Evolutionary conservation across 2,113 vertebrate genomes (phyloP).

Genomic region (Psittacula cyanocephala): DNA sequence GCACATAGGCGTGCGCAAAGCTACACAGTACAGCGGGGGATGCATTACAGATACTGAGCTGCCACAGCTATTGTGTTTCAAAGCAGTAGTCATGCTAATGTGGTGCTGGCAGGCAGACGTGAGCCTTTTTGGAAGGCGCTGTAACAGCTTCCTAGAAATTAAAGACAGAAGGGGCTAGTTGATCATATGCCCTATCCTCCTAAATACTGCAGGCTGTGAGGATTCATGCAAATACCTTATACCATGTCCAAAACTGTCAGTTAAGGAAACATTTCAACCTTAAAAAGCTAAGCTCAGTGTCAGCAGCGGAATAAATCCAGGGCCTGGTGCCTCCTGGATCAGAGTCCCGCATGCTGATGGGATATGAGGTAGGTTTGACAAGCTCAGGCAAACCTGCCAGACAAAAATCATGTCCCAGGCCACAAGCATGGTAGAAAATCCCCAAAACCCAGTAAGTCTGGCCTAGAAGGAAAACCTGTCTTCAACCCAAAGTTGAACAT

Average conservation of each 20-base stretch:
- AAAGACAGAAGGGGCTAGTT: conserved; percentile 17
- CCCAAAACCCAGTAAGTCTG: not conserved
- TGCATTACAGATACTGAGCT: not conserved
- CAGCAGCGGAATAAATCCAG: not conserved
- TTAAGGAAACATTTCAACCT: not conserved
- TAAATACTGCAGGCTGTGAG: not conserved
- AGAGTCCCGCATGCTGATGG: not conserved
- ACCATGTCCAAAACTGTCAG: not conserved
- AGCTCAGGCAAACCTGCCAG: not conserved
- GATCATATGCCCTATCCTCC: not conserved
- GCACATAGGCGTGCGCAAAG: not conserved
- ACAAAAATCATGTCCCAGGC: not conserved
- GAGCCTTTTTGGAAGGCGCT: not conserved
- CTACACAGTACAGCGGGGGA: not conserved
- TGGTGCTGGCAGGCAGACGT: conserved; percentile 17
- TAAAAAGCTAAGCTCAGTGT: not conserved
- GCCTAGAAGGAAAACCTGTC: not conserved
- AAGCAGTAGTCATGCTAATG: conserved; percentile 31
- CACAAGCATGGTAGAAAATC: not conserved
- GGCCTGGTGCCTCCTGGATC: not conserved
- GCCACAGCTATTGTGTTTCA: conserved; percentile 44
- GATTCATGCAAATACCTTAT: not conserved
- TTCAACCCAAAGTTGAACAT: not conserved
- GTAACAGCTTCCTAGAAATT: conserved; percentile 44
- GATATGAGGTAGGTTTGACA: not conserved